phyloP scores from a whole-genome alignment of 2,888 invertebrate species.

The Sarcophaga variegata region DNA sequence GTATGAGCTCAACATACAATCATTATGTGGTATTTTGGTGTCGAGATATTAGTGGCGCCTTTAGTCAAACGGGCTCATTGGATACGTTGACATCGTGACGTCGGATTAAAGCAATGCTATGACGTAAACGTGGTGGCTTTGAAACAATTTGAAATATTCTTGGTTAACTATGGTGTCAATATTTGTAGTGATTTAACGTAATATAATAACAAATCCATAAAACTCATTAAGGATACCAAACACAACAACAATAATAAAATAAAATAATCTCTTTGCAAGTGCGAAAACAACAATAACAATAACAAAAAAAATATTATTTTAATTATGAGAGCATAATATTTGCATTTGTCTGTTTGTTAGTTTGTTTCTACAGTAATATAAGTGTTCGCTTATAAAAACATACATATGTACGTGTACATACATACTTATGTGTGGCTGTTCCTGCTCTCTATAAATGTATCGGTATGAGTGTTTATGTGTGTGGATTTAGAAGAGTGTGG shows the following conservation, averaged over 20 bases:
- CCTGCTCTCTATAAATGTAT: background rate
- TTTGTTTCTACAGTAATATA: background rate
- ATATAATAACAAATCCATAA: conserved; percentile 43
- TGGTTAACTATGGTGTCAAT: conserved; percentile 6
- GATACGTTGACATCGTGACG: conserved; percentile 75
- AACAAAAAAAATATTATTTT: background rate
- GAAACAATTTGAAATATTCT: background rate
- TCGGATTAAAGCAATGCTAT: conserved; percentile 44
- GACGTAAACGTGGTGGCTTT: conserved; percentile 30
- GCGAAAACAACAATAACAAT: background rate
- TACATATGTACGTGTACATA: background rate
- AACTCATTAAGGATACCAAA: conserved; percentile 13
- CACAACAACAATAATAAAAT: background rate
- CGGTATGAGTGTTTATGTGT: background rate
- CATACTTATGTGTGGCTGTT: conserved; percentile 2
- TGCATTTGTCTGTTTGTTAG: background rate
- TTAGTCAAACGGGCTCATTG: conserved; percentile 76
- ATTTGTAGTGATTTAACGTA: conserved; percentile 30
- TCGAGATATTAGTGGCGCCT: conserved; percentile 63
- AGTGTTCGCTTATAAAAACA: conserved; percentile 3
- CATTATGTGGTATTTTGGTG: conserved; percentile 56
- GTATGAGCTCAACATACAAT: conserved; percentile 38
- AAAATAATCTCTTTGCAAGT: conserved; percentile 2
- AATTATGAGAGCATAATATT: conserved; percentile 15
- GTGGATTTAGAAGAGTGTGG: background rate